Base-by-base conservation (phyloP, 2,888 invertebrate species). In the Stenotaenia linearis region DNA sequence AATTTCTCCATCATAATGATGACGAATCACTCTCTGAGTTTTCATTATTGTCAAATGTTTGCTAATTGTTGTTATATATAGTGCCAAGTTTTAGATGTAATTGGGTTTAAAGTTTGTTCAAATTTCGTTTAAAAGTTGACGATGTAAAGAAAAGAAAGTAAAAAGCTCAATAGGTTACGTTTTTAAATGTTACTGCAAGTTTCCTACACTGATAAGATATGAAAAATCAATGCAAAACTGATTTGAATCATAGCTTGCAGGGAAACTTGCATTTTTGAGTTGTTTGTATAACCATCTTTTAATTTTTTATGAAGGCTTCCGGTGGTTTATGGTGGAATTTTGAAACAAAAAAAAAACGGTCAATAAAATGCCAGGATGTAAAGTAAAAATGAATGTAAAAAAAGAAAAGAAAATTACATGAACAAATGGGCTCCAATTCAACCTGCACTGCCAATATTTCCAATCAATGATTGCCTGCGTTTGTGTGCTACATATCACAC, bases 191-290 rank as follows among this genome's bases (percentile, higher is more conserved):
- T 69, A 21, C 23, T 69, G 69, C 69, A 69, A 69, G 69, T 28
- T 69, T 69, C 12, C 69, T n/a, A 7, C 12, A 15, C 10, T 28
- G 69, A 15, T 1, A n/a, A 28, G 28, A 69, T 69, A 69, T 69
- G 69, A 69, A 69, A 69, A 69, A 69, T 69, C 69, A 69, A 69
- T 69, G 69, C 69, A 69, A 69, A 69, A 12, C 69, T 69, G 69
- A 69, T 69, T 23, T 69, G 28, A 69, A 69, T 69, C 69, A 28
- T 69, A 28, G 69, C 69, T 69, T 25, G 69, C 69, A 69, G 69
- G 69, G n/a, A 69, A 69, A 69, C 69, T 25, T 69, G 69, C 69
- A 69, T 69, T 25, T 25, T 69, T 28, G 7, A 28, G 69, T 69
- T 69, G 69, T 69, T 69, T 69, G 69, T 69, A 69, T 28, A 69